Conservation (phyloP, 2,113 vertebrate genomes). For the Hippocampus mohnikei region DNA sequence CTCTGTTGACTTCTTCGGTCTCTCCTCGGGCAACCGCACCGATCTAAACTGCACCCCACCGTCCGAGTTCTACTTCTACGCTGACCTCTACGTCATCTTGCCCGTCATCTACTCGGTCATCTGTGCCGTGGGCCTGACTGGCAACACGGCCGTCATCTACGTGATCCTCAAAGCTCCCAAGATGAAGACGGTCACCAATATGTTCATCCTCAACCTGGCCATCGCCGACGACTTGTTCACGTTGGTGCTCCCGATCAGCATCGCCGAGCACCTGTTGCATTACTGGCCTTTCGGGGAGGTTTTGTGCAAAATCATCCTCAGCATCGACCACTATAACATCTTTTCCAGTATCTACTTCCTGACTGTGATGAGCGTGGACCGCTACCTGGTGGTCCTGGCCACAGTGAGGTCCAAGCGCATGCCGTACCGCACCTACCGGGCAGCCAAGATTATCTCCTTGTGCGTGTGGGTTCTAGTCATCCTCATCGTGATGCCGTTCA, state of each 20-base stretch:
- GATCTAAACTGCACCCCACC: constrained; percentile 59
- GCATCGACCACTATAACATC: constrained; percentile 87
- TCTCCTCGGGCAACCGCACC: constrained; percentile 44
- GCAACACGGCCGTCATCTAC: constrained; percentile 85
- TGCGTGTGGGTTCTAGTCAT: constrained; percentile 85
- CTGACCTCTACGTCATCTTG: constrained; percentile 77
- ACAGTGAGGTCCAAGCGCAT: constrained; percentile 79
- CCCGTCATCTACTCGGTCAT: constrained; percentile 83
- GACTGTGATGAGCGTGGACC: constrained; percentile 87
- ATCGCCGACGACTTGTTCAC: constrained; percentile 85
- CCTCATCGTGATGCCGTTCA: constrained; percentile 82
- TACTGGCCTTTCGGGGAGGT: constrained; percentile 87
- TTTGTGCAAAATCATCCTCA: constrained; percentile 86
- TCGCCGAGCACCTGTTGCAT: constrained; percentile 82
- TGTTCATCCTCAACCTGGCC: constrained; percentile 88
- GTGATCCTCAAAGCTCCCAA: constrained; percentile 87
- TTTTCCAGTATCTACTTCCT: constrained; percentile 91
- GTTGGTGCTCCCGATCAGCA: constrained; percentile 82
- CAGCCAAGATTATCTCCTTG: constrained; percentile 79
- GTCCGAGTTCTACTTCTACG: constrained; percentile 61
- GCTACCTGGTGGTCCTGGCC: constrained; percentile 82
- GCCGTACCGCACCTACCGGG: constrained; percentile 80
- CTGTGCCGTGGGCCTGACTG: constrained; percentile 82
- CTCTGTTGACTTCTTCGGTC: constrained; percentile 55
- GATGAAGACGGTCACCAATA: constrained; percentile 89